phyloP scores from a whole-genome alignment of 2,113 vertebrate species.

The Eurypyga helias region DNA sequence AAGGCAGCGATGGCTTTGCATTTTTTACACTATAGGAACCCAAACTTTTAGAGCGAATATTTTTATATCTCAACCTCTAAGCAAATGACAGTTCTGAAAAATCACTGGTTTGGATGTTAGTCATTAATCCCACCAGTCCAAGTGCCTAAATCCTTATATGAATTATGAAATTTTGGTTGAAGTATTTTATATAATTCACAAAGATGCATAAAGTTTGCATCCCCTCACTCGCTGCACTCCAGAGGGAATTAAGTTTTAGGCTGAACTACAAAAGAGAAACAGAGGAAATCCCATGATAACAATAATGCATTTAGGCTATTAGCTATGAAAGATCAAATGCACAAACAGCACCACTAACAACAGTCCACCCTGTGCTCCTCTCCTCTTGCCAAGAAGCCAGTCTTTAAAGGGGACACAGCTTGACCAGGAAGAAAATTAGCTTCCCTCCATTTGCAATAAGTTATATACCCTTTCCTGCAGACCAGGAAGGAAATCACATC shows the following conservation, averaged over 20 bases:
- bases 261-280: neutral
- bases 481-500: neutral
- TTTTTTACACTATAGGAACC: neutral
- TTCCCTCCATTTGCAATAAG: neutral
- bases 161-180: neutral
- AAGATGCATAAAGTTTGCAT: neutral
- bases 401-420: neutral
- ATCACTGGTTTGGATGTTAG: neutral
- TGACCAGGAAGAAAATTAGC: neutral
- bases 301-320: neutral
- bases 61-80: neutral
- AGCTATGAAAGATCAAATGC: neutral
- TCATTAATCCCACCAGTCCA: neutral
- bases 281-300: neutral
- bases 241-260: neutral
- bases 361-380: accelerated
- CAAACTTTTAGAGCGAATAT: neutral
- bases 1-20: neutral
- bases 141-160: neutral
- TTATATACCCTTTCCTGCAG: neutral
- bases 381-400: neutral
- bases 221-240: neutral
- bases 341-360: neutral
- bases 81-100: neutral
- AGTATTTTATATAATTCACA: neutral